Conservation (phyloP, 2,113 vertebrate species). For the Megaleporinus macrocephalus region DNA sequence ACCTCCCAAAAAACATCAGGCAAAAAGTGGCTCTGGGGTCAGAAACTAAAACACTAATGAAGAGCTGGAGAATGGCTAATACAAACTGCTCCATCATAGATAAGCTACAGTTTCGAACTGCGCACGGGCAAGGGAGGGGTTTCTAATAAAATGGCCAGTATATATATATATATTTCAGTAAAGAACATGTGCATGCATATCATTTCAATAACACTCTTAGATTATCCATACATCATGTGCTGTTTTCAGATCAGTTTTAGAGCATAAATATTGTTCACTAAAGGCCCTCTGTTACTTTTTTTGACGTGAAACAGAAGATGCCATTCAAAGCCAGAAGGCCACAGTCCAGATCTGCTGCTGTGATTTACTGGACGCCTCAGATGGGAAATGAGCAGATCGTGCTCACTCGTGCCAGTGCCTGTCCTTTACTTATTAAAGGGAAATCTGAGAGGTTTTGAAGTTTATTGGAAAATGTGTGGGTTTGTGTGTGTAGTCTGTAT, state of each 20-base stretch:
- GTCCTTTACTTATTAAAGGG: slow-evolving; percentile 25
- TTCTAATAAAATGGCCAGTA: too few relatives aligned
- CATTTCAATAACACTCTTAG: neutral
- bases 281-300: slow-evolving; percentile 20
- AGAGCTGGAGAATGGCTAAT: too few relatives aligned
- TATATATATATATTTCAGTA: too few relatives aligned
- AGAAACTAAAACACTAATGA: too few relatives aligned
- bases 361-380: slow-evolving; percentile 31
- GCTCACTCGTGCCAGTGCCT: neutral
- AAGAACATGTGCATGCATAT: too few relatives aligned
- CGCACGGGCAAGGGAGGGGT: too few relatives aligned
- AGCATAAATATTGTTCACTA: neutral
- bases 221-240: neutral
- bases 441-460: neutral
- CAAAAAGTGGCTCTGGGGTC: too few relatives aligned
- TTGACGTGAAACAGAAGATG: slow-evolving; percentile 39
- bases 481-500: slow-evolving; percentile 46
- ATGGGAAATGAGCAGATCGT: slow-evolving; percentile 9
- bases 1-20: too few relatives aligned
- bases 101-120: too few relatives aligned
- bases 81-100: too few relatives aligned
- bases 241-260: neutral
- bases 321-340: slow-evolving; percentile 17
- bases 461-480: neutral
- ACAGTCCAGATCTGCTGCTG: neutral